Evolutionary conservation across 2,113 vertebrate genomes (phyloP), one percentile per base, ranked within the genome.

Genomic region (Falcunculus frontatus): DNA sequence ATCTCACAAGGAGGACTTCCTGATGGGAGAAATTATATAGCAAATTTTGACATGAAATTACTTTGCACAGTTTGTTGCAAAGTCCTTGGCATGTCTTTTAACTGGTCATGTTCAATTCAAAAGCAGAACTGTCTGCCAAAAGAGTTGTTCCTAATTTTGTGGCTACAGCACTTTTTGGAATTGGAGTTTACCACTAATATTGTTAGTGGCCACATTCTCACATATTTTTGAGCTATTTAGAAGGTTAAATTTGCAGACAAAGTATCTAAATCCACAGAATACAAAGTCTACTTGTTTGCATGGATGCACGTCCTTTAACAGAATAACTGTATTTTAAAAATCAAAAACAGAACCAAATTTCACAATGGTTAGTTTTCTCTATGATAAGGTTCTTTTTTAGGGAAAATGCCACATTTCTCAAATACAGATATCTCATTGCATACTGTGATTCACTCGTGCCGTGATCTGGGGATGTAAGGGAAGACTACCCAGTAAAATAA

Each of bases 41-140:
- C 64, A 94, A 87, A 94, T 90, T 95, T 93, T 90, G 83, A 95
- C 63, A 81, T 59, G 46, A 93, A 94, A 89, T 47, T 37, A 77
- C 76, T 84, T 77, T 88, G 25, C 56, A 84, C 50, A 84, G 60
- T 75, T 91, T 89, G 74, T 57, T 0, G 0, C n/a, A 74, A 88
- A 94, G 90, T 91, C 97, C 93, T 96, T 96, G 90, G 69, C 9
- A 0, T 37, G 49, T 26, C 91, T 95, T 95, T 78, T 87, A 84
- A 63, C 32, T 49, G 60, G 62, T 52, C 39, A 25, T 52, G 70
- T 73, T 95, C 67, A 53, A 57, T 60, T 65, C 77, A 56, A 64
- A 84, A 80, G 25, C 15, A 68, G 41, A 86, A 83, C 16, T 59
- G 23, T 8, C 17, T 76, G 69, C 80, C 89, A 84, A 47, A 75